These are phyloP conservation scores for Latrodectus hesperus DNA, from an alignment of 2,888 invertebrate species.

Conservation along the genomic window DNA sequence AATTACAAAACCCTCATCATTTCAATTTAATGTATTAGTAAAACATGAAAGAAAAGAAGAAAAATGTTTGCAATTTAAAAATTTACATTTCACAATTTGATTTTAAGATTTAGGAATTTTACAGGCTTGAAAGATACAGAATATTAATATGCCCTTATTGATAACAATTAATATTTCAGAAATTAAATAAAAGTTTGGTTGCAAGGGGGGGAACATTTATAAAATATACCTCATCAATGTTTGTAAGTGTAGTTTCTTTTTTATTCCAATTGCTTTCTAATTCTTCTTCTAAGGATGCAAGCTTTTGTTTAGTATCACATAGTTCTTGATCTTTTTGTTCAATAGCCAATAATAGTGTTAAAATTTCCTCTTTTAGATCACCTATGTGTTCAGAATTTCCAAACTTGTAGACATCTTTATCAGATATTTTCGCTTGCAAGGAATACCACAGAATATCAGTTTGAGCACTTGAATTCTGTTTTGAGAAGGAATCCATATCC, in stretches of 20 bases:
- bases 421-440: slow-evolving; percentile 25
- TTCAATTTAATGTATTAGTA: no score
- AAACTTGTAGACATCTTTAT: slow-evolving; percentile 12
- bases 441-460: slow-evolving; percentile 28
- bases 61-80: no score
- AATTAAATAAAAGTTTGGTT: no score
- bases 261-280: slow-evolving; percentile 11
- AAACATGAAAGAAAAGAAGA: no score
- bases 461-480: slow-evolving; percentile 8
- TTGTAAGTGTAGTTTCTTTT: neutral
- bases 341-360: slow-evolving; percentile 45
- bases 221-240: slow-evolving; percentile 20
- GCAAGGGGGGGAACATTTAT: neutral
- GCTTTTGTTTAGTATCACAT: slow-evolving; percentile 16
- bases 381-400: slow-evolving; percentile 36
- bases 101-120: no score
- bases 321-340: slow-evolving; percentile 55
- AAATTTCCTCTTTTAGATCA: slow-evolving; percentile 55
- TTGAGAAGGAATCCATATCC: slow-evolving; percentile 20
- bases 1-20: no score
- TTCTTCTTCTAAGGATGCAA: slow-evolving; percentile 14
- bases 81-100: no score
- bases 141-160: no score
- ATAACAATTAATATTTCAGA: no score
- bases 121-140: no score